These are phyloP conservation scores for Caranx melampygus DNA, from an alignment of 2,113 vertebrate species.

Conservation along the genomic window DNA sequence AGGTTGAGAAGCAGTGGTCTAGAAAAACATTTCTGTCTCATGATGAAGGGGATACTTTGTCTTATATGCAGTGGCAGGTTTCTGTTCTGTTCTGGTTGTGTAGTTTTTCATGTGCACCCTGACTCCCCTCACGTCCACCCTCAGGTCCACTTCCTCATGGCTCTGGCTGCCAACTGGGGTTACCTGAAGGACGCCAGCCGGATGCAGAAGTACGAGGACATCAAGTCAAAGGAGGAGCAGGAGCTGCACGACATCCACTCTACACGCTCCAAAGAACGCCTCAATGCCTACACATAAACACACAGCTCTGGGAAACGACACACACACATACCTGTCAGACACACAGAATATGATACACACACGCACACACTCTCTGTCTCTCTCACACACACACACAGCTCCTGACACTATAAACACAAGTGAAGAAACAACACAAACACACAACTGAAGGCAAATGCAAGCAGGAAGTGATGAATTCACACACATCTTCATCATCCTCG, in stretches of 20 bases:
- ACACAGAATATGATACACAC: conserved; percentile 79
- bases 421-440: conserved; percentile 10
- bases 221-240: conserved; percentile 99
- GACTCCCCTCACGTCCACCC: conserved; percentile 23
- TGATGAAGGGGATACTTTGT: neutral
- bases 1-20: neutral
- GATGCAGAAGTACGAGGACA: conserved; percentile 99
- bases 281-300: conserved; percentile 99
- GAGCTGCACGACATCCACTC: conserved; percentile 99
- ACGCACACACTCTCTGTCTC: conserved; percentile 59
- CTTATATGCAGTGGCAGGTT: neutral
- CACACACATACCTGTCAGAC: conserved; percentile 79
- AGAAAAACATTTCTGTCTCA: too few relatives aligned
- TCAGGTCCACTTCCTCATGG: conserved; percentile 98
- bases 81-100: neutral
- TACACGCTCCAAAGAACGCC: conserved; percentile 99
- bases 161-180: conserved; percentile 98
- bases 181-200: conserved; percentile 98
- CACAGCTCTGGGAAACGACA: conserved; percentile 84
- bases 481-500: conserved; percentile 40
- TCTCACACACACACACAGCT: conserved; percentile 39
- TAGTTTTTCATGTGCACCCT: neutral
- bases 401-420: conserved; percentile 12
- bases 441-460: conserved; percentile 21
- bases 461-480: conserved; percentile 19